Conservation (phyloP, 2,797 vertebrate genomes). For the Chrysolophus pictus region DNA sequence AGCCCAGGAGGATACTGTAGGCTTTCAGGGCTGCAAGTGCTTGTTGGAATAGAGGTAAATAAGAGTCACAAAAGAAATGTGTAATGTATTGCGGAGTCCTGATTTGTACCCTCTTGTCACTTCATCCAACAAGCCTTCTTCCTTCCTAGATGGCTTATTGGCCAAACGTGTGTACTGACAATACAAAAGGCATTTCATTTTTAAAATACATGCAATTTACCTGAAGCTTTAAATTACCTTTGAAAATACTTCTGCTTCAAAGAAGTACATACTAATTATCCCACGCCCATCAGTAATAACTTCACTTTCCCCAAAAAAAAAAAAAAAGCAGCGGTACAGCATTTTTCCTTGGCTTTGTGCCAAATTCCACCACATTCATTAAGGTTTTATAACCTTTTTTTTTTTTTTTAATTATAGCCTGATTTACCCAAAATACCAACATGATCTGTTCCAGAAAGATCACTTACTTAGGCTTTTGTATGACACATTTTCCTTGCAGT, state of each 20-base stretch:
- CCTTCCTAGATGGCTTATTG: not conserved
- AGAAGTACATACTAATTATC: constrained; percentile 3
- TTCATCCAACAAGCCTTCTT: not conserved
- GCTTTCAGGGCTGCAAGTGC: no score
- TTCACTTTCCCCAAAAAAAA: constrained; percentile 45
- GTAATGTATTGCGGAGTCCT: not conserved
- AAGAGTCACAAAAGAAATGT: not conserved
- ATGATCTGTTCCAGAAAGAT: not conserved
- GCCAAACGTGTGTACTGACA: not conserved
- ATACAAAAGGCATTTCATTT: constrained; percentile 13
- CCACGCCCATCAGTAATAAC: constrained; percentile 47
- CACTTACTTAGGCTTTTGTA: not conserved
- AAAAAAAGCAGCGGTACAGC: constrained; percentile 14
- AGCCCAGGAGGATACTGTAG: no score
- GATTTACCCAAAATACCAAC: constrained; percentile 12
- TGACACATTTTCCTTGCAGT: not conserved
- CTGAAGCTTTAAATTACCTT: constrained; percentile 32
- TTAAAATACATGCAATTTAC: constrained; percentile 15
- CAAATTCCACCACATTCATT: constrained; percentile 23
- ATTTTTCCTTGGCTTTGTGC: constrained; percentile 44
- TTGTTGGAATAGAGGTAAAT: not conserved
- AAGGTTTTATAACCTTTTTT: not conserved
- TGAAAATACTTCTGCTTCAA: constrained; percentile 46
- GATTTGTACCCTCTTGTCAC: not conserved
- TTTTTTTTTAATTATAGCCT: not conserved